phyloP scores from a whole-genome alignment of 2,797 vertebrate genomes.

The Anguilla pacifica region DNA sequence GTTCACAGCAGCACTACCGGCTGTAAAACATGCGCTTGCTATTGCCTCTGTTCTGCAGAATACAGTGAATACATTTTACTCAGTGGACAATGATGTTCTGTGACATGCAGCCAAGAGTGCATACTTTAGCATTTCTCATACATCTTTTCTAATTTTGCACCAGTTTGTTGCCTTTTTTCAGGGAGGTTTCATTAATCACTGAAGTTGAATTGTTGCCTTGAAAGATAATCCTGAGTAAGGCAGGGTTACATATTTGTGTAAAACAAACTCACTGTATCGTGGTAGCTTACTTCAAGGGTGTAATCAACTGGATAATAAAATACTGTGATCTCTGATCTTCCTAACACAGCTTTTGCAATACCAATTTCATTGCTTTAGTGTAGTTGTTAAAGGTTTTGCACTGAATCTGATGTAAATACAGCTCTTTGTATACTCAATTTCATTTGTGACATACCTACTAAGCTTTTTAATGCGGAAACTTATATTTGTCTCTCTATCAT shows the following conservation, averaged over 20 bases:
- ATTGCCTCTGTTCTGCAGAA: background rate
- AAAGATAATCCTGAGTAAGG: background rate
- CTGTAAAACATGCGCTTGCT: background rate
- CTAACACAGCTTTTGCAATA: background rate
- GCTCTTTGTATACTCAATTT: background rate
- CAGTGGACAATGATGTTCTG: background rate
- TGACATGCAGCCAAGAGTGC: background rate
- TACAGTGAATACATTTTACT: background rate
- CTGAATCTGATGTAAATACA: background rate
- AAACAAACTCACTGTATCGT: background rate
- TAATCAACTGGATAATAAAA: background rate
- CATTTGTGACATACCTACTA: background rate
- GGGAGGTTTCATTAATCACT: background rate
- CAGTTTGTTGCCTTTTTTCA: background rate
- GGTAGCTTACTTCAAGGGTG: background rate
- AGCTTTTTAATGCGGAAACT: background rate
- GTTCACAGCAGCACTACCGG: constrained; percentile 19
- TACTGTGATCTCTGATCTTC: background rate
- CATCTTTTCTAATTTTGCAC: background rate
- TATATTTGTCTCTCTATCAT: constrained; percentile 32
- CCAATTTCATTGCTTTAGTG: background rate
- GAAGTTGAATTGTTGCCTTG: background rate
- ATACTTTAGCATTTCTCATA: background rate
- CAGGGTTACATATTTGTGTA: background rate
- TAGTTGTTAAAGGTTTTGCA: background rate